phyloP scores from a whole-genome alignment of 1,140 invertebrate species.

The Bombus confusus region DNA sequence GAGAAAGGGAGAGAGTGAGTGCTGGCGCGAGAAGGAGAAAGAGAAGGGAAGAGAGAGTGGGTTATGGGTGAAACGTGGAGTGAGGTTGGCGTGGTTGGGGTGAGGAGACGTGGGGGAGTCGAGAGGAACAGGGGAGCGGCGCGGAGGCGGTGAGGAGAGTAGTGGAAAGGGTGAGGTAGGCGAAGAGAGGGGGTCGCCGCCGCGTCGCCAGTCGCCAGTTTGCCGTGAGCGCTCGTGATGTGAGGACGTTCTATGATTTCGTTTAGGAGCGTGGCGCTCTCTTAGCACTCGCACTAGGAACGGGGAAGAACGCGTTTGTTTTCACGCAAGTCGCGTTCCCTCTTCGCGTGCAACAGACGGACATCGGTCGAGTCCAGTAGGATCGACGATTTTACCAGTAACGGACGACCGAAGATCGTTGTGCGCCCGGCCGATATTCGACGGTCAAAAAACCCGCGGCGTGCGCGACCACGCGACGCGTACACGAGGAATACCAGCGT shows the following conservation, averaged over 20 bases:
- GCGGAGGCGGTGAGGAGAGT: conserved; percentile 73
- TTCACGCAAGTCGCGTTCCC: background rate
- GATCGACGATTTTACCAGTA: background rate
- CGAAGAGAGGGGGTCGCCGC: conserved; percentile 75
- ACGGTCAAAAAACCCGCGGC: background rate
- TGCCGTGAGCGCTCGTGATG: conserved; percentile 80
- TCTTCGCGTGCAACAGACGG: too few relatives aligned
- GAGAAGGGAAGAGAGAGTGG: conserved; percentile 54
- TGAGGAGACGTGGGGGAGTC: conserved; percentile 48
- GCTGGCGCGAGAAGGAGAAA: conserved; percentile 40
- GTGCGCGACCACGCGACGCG: conserved; percentile 40
- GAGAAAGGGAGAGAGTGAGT: conserved; percentile 52
- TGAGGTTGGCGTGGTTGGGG: conserved; percentile 60
- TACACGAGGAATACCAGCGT: conserved; percentile 14
- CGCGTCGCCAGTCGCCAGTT: conserved; percentile 80
- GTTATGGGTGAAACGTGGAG: conserved; percentile 63
- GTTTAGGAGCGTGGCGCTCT: conserved; percentile 44
- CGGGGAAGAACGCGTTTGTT: conserved; percentile 1
- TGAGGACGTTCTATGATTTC: conserved; percentile 72
- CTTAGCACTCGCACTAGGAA: conserved; percentile 31
- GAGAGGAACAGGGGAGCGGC: conserved; percentile 41
- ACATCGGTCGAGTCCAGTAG: background rate
- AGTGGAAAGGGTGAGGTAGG: conserved; percentile 71
- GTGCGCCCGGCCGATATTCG: background rate
- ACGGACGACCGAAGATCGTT: background rate